Percentiles rank a stretch among this genome's conserved stretches.
Evolutionary conservation across 2,113 vertebrate species (phyloP).

Genomic region (Psilopsiagon aurifrons): DNA sequence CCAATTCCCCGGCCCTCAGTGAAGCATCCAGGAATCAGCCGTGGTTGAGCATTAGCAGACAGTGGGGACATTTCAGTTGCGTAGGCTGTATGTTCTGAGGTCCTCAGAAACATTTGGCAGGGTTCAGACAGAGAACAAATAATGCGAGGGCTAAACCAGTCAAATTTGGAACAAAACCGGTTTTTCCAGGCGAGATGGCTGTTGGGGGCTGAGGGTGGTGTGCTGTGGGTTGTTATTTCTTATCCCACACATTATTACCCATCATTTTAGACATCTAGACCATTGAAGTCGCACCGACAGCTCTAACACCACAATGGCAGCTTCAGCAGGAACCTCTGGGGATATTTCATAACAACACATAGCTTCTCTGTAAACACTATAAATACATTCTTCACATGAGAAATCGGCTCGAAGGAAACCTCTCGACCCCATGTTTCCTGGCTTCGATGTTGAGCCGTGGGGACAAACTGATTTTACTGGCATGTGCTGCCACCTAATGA

Average conservation of each 20-base stretch:
- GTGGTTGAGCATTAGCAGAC: neutral
- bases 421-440: fast-evolving
- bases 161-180: neutral
- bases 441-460: neutral
- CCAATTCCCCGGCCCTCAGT: too few relatives aligned
- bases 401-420: neutral
- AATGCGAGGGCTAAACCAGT: neutral
- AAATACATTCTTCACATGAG: fast-evolving
- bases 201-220: fast-evolving
- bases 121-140: neutral
- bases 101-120: neutral
- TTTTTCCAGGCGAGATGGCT: neutral
- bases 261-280: neutral
- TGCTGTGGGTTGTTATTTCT: neutral
- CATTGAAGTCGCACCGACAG: neutral
- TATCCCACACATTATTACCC: neutral
- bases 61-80: fast-evolving
- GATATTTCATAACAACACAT: too few relatives aligned
- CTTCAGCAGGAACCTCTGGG: neutral
- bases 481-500: conserved; percentile 38
- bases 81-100: too few relatives aligned
- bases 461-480: neutral
- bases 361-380: neutral
- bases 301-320: neutral
- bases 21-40: neutral